Conservation (phyloP, 2,888 invertebrate genomes). For the Trissolcus japonicus region DNA sequence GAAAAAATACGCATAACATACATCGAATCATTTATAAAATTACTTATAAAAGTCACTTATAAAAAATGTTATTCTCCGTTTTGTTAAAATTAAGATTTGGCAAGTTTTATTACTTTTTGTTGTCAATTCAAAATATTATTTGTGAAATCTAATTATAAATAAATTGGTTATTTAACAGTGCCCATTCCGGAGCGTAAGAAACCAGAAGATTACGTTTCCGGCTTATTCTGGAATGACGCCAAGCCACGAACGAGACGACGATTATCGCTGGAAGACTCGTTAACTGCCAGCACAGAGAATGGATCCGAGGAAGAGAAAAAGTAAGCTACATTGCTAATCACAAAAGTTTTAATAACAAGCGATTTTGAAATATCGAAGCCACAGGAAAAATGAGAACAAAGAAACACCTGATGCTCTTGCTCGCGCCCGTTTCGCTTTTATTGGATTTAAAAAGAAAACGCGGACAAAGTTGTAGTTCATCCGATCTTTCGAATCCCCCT, state of each 20-base stretch:
- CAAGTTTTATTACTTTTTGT: neutral
- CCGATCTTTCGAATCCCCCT: too few relatives aligned
- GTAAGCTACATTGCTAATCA: constrained; percentile 57
- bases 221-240: constrained; percentile 81
- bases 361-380: constrained; percentile 9
- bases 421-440: too few relatives aligned
- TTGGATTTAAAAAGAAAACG: too few relatives aligned
- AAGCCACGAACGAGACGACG: constrained; percentile 76
- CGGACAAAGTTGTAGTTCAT: too few relatives aligned
- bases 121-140: neutral
- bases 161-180: constrained; percentile 73
- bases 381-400: neutral
- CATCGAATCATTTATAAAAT: too few relatives aligned
- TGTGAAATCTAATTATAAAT: constrained; percentile 27
- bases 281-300: constrained; percentile 63
- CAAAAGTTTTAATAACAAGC: constrained; percentile 15
- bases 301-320: constrained; percentile 67
- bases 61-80: too few relatives aligned
- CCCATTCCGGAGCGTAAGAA: constrained; percentile 83
- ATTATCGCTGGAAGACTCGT: constrained; percentile 68
- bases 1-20: too few relatives aligned
- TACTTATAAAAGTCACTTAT: too few relatives aligned
- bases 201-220: constrained; percentile 83
- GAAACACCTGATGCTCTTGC: neutral
- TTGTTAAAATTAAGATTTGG: too few relatives aligned